Evolutionary conservation across 2,888 invertebrate genomes (phyloP).

Genomic region (Lasioglossum zephyrum): DNA sequence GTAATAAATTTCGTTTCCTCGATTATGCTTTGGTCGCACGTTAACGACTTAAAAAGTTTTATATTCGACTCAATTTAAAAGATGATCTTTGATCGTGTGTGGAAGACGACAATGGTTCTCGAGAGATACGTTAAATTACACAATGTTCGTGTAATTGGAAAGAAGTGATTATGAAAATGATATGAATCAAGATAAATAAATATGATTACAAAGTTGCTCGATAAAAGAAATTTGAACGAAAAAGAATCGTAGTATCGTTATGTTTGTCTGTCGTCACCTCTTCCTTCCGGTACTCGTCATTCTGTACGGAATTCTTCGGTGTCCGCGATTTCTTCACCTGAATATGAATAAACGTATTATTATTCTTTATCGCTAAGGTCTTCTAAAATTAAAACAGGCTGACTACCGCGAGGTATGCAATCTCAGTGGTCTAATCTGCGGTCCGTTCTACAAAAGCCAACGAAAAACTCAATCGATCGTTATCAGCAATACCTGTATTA

Average conservation of each 20-base stretch:
- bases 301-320: slow-evolving; percentile 63
- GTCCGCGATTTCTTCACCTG: slow-evolving; percentile 74
- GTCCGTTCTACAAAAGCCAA: not conserved
- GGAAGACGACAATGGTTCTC: not conserved
- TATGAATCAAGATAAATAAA: not conserved
- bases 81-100: not conserved
- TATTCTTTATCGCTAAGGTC: not conserved
- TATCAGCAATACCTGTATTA: slow-evolving; percentile 79
- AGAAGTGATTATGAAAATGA: not conserved
- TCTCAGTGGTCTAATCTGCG: not conserved
- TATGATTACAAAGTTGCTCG: not conserved
- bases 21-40: not conserved
- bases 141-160: not conserved
- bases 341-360: slow-evolving; percentile 14
- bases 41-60: not conserved
- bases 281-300: slow-evolving; percentile 70
- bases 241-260: slow-evolving; percentile 56
- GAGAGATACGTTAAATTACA: not conserved
- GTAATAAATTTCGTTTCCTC: not conserved
- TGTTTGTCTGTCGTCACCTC: slow-evolving; percentile 79
- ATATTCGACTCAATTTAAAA: not conserved
- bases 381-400: slow-evolving; percentile 1
- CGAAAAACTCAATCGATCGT: not conserved
- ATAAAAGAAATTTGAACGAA: not conserved
- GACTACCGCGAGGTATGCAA: not conserved